Base-by-base conservation (phyloP, 2,113 vertebrate species). In the Forbesichthys papilliferus region DNA sequence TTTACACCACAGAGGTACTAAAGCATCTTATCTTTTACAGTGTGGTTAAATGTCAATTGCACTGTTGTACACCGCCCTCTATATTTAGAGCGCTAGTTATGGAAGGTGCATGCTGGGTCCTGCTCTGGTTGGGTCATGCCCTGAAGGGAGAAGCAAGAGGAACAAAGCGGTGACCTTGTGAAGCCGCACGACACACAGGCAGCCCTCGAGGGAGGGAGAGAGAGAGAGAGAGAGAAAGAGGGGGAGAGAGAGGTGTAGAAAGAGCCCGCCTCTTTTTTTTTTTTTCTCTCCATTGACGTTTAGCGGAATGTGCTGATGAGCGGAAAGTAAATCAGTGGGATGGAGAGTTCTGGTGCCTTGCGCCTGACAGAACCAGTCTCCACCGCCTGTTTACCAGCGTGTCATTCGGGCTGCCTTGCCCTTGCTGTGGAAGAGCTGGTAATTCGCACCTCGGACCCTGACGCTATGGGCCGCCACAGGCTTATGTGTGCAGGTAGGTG, bases 101-200 rank as follows among this genome's bases (percentile, higher is more conserved):
- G 52, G n/a, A 60, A 69, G 48, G 63, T 42, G 9, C 58, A 51
- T 68, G 63, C 61, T 20, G 34, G 64, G 51, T 36, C 27, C 47
- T 66, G 70, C 64, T 73, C 51, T 10, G 16, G 12, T 66, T 73
- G 5, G 16, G 77, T 69, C 61, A 33, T 61, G 20, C 74, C 78
- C 80, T 56, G 61, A 74, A 75, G 76, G 82, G 68, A 75, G 76
- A 84, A 66, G 49, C 27, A 51, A 51, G 27, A 53, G 52, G 7
- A 79, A 69, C 64, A 71, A 78, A 66, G 64, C 10, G 5, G 73
- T 86, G 89, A 89, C 87, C 86, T 90, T 90, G 89, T 83, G 79
- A 80, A 78, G 74, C 77, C 80, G 71, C 73, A 77, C 36, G 1
- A 62, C 78, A 80, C 59, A 12, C 79, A 71, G 66, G 52, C 66